Conservation (phyloP, 2,888 invertebrate genomes). For the Hirtodrosophila cameraria region DNA sequence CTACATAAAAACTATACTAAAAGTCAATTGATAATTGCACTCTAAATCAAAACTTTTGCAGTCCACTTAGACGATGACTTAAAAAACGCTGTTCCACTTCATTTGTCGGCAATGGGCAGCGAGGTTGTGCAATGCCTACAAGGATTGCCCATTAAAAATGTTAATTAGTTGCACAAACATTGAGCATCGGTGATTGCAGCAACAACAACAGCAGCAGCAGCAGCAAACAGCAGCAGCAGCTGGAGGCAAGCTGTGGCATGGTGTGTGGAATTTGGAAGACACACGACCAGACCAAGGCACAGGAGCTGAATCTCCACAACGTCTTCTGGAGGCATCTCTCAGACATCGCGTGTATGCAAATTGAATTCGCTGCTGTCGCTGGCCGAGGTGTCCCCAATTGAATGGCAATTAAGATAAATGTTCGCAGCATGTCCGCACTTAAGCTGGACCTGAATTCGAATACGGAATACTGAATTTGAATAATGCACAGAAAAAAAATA, state of each 20-base stretch:
- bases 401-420: constrained; percentile 77
- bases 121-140: constrained; percentile 52
- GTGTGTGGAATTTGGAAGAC: constrained; percentile 46
- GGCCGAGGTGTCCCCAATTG: constrained; percentile 66
- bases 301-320: constrained; percentile 12
- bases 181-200: constrained; percentile 72
- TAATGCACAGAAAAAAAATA: too few relatives aligned
- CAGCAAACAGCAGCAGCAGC: constrained; percentile 1
- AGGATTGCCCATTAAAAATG: constrained; percentile 76
- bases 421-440: constrained; percentile 77
- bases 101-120: constrained; percentile 41
- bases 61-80: constrained; percentile 31
- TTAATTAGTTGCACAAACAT: constrained; percentile 77
- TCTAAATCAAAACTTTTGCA: constrained; percentile 59
- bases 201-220: constrained; percentile 8
- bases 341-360: constrained; percentile 74
- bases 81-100: constrained; percentile 50
- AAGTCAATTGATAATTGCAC: constrained; percentile 58
- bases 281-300: constrained; percentile 37
- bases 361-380: constrained; percentile 54
- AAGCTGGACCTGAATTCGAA: constrained; percentile 36
- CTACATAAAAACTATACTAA: not conserved
- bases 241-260: constrained; percentile 8
- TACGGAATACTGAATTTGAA: constrained; percentile 10
- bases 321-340: constrained; percentile 16